Conservation (phyloP, 2,888 invertebrate species). For the Zaprionus lineosus region DNA sequence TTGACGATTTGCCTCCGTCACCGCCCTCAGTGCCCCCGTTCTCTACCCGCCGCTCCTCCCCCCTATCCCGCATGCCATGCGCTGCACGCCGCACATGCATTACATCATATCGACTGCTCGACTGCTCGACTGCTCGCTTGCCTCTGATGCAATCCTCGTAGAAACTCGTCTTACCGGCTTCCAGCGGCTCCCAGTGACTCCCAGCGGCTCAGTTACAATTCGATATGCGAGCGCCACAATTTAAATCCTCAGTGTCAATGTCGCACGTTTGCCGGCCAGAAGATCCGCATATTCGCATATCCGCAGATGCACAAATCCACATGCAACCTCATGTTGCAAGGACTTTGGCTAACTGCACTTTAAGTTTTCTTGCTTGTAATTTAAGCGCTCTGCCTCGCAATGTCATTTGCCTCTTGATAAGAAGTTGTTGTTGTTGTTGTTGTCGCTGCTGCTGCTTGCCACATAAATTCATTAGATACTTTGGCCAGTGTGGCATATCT, state of each 20-base stretch:
- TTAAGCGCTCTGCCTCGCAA: constrained; percentile 62
- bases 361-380: constrained; percentile 66
- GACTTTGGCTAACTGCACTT: constrained; percentile 60
- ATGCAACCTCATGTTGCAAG: constrained; percentile 8
- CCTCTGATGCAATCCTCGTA: constrained; percentile 68
- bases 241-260: constrained; percentile 78
- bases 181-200: constrained; percentile 54
- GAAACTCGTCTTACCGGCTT: constrained; percentile 74
- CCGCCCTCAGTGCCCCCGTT: not conserved
- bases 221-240: constrained; percentile 77
- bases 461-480: constrained; percentile 70
- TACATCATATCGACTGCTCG: constrained; percentile 65
- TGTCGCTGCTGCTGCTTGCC: constrained; percentile 43
- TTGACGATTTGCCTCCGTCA: constrained; percentile 22
- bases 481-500: constrained; percentile 63
- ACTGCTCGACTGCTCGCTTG: constrained; percentile 16
- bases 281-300: constrained; percentile 12
- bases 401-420: constrained; percentile 74
- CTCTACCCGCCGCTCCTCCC: not conserved
- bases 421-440: constrained; percentile 46
- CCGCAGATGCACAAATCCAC: constrained; percentile 9
- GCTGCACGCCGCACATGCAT: constrained; percentile 45
- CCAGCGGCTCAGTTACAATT: constrained; percentile 61
- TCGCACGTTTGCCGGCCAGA: constrained; percentile 38
- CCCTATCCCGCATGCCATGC: not conserved